phyloP scores from a whole-genome alignment of 2,888 invertebrate species.

The Cataglyphis altisquamis region DNA sequence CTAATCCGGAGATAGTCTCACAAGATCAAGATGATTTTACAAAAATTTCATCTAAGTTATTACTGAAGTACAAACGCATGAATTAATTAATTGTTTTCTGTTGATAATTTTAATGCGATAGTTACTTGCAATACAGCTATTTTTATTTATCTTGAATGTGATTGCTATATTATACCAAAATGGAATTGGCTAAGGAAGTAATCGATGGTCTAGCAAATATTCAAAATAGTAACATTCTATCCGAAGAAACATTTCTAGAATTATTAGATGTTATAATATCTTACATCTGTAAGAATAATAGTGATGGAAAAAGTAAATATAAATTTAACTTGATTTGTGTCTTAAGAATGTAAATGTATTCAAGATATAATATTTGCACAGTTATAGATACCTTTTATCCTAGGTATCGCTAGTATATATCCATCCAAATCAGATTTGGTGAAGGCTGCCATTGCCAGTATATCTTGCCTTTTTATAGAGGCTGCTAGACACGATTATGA shows the following conservation, averaged over 20 bases:
- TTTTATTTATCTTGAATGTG: neutral
- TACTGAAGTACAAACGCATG: neutral
- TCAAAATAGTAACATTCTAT: conserved; percentile 74
- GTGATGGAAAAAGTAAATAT: conserved; percentile 77
- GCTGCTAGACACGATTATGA: conserved; percentile 80
- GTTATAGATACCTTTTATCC: conserved; percentile 1
- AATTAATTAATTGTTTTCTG: neutral
- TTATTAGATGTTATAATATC: conserved; percentile 74
- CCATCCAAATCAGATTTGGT: conserved; percentile 75
- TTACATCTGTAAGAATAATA: conserved; percentile 71
- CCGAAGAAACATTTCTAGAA: conserved; percentile 77
- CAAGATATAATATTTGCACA: conserved; percentile 1
- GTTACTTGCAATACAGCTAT: neutral
- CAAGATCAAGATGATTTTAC: neutral
- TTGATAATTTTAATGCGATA: neutral
- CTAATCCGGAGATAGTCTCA: neutral
- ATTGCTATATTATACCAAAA: conserved; percentile 45
- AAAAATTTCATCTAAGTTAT: neutral
- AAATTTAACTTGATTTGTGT: neutral
- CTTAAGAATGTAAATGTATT: neutral
- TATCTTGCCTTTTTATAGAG: conserved; percentile 81
- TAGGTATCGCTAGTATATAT: conserved; percentile 1
- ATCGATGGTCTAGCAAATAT: conserved; percentile 72
- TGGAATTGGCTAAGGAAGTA: conserved; percentile 79
- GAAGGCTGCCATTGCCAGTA: conserved; percentile 79